A percentile compares a stretch with the other conserved stretches of the same genome.
Conservation (phyloP, 2,113 vertebrate species). For the Hyla sarda region DNA sequence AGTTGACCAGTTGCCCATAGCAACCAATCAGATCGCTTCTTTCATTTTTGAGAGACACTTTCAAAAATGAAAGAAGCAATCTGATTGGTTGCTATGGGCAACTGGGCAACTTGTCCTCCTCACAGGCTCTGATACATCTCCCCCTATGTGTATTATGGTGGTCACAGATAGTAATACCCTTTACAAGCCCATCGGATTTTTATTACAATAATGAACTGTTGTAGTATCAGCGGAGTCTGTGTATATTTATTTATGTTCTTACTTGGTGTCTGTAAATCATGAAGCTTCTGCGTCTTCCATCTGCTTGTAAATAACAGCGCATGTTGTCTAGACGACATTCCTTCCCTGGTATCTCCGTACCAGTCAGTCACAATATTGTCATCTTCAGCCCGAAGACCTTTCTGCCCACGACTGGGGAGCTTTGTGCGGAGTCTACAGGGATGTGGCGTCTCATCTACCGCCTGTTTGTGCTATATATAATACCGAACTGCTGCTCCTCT, state of each 20-base stretch:
- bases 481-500: not conserved
- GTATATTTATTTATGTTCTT: not conserved
- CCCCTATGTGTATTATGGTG: too few species aligned
- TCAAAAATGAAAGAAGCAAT: too few species aligned
- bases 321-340: not conserved
- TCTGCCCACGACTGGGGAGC: not conserved
- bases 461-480: not conserved
- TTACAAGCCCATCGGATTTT: too few species aligned
- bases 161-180: too few species aligned
- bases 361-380: slow-evolving; percentile 21
- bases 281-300: slow-evolving; percentile 8
- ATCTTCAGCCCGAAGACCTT: not conserved
- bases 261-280: not conserved
- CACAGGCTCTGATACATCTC: too few species aligned
- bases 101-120: too few species aligned
- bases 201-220: too few species aligned
- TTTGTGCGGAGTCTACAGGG: not conserved
- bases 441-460: not conserved
- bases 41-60: too few species aligned
- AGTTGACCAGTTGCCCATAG: too few species aligned
- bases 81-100: too few species aligned
- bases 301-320: not conserved
- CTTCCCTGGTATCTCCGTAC: not conserved
- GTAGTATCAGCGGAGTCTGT: not conserved
- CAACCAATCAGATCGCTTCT: too few species aligned